phyloP scores from a whole-genome alignment of 2,888 invertebrate genomes.

The Adelognathus sp. region DNA sequence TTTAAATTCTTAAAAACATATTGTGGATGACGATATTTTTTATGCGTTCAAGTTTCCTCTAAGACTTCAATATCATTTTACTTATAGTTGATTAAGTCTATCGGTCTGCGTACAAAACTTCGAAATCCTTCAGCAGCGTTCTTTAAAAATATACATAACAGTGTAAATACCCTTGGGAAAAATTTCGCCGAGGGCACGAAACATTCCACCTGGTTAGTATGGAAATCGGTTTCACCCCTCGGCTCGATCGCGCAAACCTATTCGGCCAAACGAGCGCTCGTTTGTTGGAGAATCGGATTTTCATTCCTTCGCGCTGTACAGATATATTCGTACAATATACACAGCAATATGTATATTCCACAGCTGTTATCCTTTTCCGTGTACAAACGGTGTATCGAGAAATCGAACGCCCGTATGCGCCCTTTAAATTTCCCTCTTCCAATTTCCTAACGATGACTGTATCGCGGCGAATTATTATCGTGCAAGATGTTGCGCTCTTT shows the following conservation, averaged over 20 bases:
- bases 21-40: too few relatives aligned
- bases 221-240: slow-evolving; percentile 36
- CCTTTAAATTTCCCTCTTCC: background rate
- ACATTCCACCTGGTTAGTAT: slow-evolving; percentile 46
- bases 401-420: slow-evolving; percentile 2
- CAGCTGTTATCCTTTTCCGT: background rate
- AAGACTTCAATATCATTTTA: too few relatives aligned
- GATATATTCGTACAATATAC: background rate
- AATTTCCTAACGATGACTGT: slow-evolving; percentile 45
- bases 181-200: background rate
- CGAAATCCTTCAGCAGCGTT: too few relatives aligned
- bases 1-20: too few relatives aligned
- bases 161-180: slow-evolving; percentile 2
- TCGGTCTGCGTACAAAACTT: too few relatives aligned
- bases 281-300: slow-evolving; percentile 45
- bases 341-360: background rate
- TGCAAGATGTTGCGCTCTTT: slow-evolving; percentile 7
- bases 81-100: too few relatives aligned
- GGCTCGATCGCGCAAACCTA: slow-evolving; percentile 47
- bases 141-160: background rate
- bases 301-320: slow-evolving; percentile 15
- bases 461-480: slow-evolving; percentile 27
- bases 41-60: too few relatives aligned
- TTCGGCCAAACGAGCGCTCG: slow-evolving; percentile 48
- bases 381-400: background rate